These are phyloP conservation scores for Pachyrhynchus sulphureomaculatus DNA, from an alignment of 1,140 invertebrate genomes.

Conservation along the genomic window DNA sequence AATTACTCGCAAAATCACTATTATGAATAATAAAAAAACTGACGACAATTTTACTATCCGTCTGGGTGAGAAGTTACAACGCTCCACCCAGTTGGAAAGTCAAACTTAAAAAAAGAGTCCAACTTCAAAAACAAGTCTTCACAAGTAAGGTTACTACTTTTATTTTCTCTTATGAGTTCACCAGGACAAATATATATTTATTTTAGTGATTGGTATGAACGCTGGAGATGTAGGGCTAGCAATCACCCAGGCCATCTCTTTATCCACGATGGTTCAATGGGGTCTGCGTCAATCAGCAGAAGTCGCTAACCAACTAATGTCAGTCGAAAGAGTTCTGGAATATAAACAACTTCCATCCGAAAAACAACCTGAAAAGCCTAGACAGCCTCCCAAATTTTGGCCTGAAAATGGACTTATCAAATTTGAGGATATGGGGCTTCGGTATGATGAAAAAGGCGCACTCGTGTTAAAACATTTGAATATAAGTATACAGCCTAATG, in stretches of 20 bases:
- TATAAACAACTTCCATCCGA: conserved; percentile 60
- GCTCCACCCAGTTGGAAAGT: too few species aligned
- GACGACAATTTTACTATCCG: too few species aligned
- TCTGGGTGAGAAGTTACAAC: too few species aligned
- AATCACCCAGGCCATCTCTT: conserved; percentile 72
- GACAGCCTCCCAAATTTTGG: conserved; percentile 54
- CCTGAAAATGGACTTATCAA: conserved; percentile 24
- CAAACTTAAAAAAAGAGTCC: too few species aligned
- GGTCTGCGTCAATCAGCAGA: conserved; percentile 83
- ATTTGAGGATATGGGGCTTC: conserved; percentile 62
- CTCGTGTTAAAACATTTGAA: conserved; percentile 64
- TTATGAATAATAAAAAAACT: too few species aligned
- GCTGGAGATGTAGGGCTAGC: conserved; percentile 74
- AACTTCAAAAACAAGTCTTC: too few species aligned
- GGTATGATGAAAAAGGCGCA: conserved; percentile 61
- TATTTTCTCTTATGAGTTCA: too few species aligned
- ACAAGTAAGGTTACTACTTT: too few species aligned
- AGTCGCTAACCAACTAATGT: conserved; percentile 83
- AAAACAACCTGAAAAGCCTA: background rate
- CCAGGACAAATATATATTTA: too few species aligned
- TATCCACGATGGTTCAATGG: conserved; percentile 81
- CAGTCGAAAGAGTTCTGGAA: conserved; percentile 69
- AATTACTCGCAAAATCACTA: too few species aligned
- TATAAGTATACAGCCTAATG: conserved; percentile 60
- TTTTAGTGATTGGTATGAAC: conserved; percentile 9